Conservation (phyloP, 2,113 vertebrate species). For the Chrysochloris asiatica region DNA sequence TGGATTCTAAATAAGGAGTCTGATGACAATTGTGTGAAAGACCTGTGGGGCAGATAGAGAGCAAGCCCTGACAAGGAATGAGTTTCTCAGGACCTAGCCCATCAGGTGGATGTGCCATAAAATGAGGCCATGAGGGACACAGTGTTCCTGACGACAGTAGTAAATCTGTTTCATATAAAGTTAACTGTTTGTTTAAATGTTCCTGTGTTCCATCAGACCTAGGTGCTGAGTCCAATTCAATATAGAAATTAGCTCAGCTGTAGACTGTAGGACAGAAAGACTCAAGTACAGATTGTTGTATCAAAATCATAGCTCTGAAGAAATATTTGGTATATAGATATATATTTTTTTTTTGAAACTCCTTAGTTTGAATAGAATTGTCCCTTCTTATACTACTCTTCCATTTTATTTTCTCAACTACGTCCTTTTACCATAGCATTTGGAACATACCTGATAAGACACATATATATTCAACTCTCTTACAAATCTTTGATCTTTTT, state of each 20-base stretch:
- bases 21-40: rapidly evolving
- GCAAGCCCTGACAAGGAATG: not conserved
- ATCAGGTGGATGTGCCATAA: conserved; percentile 67
- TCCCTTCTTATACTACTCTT: not conserved
- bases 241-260: conserved; percentile 51
- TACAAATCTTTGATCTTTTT: conserved; percentile 31
- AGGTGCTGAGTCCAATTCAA: conserved; percentile 26
- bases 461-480: not conserved
- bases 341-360: conserved; percentile 49
- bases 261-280: conserved; percentile 40
- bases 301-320: conserved; percentile 36
- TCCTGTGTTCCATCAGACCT: conserved; percentile 66
- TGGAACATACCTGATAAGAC: conserved; percentile 10
- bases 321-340: not conserved
- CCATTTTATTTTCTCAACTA: not conserved
- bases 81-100: conserved; percentile 59
- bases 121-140: conserved; percentile 65
- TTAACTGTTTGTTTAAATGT: conserved; percentile 78
- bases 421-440: not conserved
- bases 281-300: conserved; percentile 41
- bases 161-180: conserved; percentile 78
- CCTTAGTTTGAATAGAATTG: conserved; percentile 35
- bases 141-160: conserved; percentile 67
- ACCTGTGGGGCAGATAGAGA: not conserved
- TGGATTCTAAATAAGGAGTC: not conserved